Conservation (phyloP, 2,113 vertebrate species). For the Jaculus jaculus region DNA sequence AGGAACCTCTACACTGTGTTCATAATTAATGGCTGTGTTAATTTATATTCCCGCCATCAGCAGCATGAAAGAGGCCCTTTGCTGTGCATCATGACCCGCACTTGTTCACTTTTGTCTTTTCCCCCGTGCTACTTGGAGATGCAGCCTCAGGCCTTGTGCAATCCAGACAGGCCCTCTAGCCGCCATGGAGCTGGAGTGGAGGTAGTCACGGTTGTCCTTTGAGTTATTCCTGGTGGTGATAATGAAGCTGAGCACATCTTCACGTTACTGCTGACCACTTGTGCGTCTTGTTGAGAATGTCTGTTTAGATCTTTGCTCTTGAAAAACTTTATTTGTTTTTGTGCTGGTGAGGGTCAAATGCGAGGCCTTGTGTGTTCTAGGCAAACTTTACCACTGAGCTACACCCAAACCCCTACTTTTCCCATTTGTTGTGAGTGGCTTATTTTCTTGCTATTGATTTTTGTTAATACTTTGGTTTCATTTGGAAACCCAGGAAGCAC, state of each 20-base stretch:
- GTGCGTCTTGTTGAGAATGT: background rate
- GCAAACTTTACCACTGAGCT: background rate
- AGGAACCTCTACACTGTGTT: no score
- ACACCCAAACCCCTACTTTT: background rate
- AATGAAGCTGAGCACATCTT: background rate
- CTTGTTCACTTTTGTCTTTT: background rate
- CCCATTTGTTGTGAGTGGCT: background rate
- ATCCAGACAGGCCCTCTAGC: background rate
- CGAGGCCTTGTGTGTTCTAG: no score
- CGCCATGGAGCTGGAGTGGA: background rate
- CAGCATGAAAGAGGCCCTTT: background rate
- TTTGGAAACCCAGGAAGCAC: conserved; percentile 89
- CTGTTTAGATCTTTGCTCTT: background rate
- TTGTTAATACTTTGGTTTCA: conserved; percentile 50
- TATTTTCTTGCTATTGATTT: conserved; percentile 20
- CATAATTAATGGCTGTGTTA: background rate
- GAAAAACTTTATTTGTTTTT: background rate
- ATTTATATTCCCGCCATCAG: background rate
- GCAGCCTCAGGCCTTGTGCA: no score
- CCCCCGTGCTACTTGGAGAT: no score
- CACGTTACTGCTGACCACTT: background rate
- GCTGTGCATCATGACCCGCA: background rate
- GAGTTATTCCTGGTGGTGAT: background rate
- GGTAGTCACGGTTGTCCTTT: background rate
- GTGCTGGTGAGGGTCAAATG: background rate